A percentile compares a stretch with the other conserved stretches of the same genome.
Evolutionary conservation across 2,113 vertebrate species (phyloP).

Genomic region (Fregata magnificens): DNA sequence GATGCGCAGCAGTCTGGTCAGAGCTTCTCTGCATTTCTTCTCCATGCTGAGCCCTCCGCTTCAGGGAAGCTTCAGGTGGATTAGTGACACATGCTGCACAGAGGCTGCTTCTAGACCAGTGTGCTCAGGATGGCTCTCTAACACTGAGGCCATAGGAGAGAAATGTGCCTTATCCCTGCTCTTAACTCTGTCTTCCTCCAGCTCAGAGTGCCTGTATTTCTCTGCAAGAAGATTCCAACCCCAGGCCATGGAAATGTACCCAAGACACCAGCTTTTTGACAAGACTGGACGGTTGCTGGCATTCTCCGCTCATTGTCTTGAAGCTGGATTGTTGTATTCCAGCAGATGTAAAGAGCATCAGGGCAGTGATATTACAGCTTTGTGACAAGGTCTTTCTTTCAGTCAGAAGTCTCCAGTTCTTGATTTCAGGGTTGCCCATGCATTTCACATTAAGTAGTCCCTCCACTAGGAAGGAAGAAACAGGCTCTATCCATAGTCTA

Average conservation of each 20-base stretch:
- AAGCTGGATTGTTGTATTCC: background rate
- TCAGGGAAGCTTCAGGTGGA: background rate
- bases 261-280: background rate
- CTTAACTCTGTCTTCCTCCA: background rate
- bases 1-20: accelerated
- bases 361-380: background rate
- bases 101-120: background rate
- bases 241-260: background rate
- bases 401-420: background rate
- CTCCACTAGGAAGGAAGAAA: background rate
- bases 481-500: background rate
- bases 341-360: background rate
- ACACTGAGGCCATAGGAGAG: accelerated
- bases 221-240: background rate
- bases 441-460: background rate
- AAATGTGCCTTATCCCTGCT: background rate
- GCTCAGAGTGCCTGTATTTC: background rate
- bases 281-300: background rate
- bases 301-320: background rate
- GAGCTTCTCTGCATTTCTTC: background rate
- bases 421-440: background rate
- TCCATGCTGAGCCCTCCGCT: background rate
- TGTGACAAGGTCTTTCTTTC: background rate
- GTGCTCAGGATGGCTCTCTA: background rate
- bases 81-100: background rate